phyloP scores from a whole-genome alignment of 2,888 invertebrate species.

The Clusia tigrina region DNA sequence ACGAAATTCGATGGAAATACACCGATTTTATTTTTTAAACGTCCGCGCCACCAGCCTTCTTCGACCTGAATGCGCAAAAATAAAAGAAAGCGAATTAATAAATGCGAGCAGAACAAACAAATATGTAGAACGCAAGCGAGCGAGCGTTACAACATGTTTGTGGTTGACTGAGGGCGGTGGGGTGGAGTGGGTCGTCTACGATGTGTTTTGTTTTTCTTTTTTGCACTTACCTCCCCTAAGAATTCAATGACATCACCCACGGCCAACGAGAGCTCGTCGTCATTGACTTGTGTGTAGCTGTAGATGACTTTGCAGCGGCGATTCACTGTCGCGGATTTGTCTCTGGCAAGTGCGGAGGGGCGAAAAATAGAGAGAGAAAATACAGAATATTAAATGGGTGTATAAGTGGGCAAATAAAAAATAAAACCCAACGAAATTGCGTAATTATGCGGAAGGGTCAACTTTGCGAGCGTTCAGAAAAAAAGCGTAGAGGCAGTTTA shows the following conservation, averaged over 20 bases:
- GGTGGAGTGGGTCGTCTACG: no score
- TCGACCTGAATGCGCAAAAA: constrained; percentile 68
- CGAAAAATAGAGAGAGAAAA: constrained; percentile 25
- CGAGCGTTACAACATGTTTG: constrained; percentile 7
- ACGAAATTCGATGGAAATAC: constrained; percentile 98
- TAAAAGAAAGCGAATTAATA: constrained; percentile 22
- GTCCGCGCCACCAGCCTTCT: constrained; percentile 94
- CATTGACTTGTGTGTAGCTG: constrained; percentile 91
- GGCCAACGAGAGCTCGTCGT: constrained; percentile 87
- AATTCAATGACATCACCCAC: constrained; percentile 92
- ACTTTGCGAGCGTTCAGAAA: no score
- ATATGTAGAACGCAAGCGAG: constrained; percentile 5
- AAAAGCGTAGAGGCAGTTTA: no score
- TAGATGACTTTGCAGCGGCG: constrained; percentile 85
- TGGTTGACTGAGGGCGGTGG: constrained; percentile 48
- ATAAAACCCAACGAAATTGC: not conserved
- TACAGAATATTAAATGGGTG: constrained; percentile 17
- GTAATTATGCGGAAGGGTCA: not conserved
- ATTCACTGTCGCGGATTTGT: constrained; percentile 64
- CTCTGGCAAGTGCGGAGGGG: constrained; percentile 49
- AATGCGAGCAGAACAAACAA: constrained; percentile 18
- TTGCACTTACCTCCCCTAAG: constrained; percentile 76
- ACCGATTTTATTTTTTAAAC: constrained; percentile 80
- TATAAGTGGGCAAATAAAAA: constrained; percentile 10
- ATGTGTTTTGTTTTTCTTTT: constrained; percentile 19